Base-by-base conservation (phyloP, 2,888 invertebrate genomes). In the Eretmocerus hayati region DNA sequence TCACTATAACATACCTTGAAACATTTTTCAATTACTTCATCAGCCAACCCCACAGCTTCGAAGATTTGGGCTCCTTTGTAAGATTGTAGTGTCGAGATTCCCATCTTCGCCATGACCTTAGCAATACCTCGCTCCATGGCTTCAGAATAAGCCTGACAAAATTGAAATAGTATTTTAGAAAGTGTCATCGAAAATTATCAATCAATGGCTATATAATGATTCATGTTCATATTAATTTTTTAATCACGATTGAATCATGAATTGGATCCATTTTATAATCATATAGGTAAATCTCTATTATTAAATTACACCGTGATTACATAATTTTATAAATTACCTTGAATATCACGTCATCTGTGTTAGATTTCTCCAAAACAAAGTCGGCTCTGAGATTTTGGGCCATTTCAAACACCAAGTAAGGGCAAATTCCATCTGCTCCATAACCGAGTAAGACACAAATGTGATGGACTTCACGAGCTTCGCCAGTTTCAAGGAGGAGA, bases 31-130 rank as follows among this genome's bases (percentile, higher is more conserved):
- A 99, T 81, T 0, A 99, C 89, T 63, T 97, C 95, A 51, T 87
- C 81, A 32, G 88, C 85, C 39, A 99, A 73, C 1, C 99, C 99
- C 9, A 99, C 95, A 1, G 96, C 96, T 73, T 99, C 99, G 67
- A 99, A 99, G 62, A 99, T 99, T 75, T 99, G 99, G 1, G 99
- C 99, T 55, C 95, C 91, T 76, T 96, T 97, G 74, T 99, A 99
- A 0, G 95, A 96, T 71, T 97, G 97, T 33, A 99, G 75, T 0
- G 97, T 99, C 48, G 94, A 95, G 66, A 99, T 99, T 48, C 99
- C 99, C 99, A 99, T 99, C 73, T 99, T 99, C 5, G 99, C 97
- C 97, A 99, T 99, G 0, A 84, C 91, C 73, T 93, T 93, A 42
- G 87, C 82, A 58, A 90, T 86, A 42, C 95, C 95, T 1, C 91